These are phyloP conservation scores for Manis javanica DNA, from an alignment of 2,797 vertebrate species.

Conservation along the genomic window DNA sequence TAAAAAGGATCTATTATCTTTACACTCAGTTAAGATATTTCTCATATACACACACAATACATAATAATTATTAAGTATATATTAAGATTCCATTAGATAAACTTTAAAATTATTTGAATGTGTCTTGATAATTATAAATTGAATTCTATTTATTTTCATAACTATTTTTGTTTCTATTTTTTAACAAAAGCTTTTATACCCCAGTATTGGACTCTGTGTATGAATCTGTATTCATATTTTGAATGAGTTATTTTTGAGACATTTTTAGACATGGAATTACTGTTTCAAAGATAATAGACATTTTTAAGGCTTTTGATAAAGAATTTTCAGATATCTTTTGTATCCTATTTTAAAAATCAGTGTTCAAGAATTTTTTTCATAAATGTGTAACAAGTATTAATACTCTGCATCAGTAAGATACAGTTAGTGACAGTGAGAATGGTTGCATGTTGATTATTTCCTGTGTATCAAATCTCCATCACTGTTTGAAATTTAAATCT, in stretches of 20 bases:
- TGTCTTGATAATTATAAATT: conserved; percentile 21
- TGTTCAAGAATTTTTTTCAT: background rate
- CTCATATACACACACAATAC: background rate
- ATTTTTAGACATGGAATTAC: conserved; percentile 9
- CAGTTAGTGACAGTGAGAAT: background rate
- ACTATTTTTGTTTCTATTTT: background rate
- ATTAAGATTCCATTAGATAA: background rate
- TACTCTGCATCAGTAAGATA: background rate
- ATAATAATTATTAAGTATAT: background rate
- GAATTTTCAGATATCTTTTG: conserved; percentile 25
- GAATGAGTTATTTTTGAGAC: conserved; percentile 10
- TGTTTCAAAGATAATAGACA: background rate
- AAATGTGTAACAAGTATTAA: background rate
- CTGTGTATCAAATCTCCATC: background rate
- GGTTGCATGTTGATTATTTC: conserved; percentile 30
- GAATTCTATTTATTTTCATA: conserved; percentile 29
- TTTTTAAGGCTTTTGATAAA: conserved; percentile 38
- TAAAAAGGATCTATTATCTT: conserved; percentile 1
- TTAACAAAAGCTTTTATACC: background rate
- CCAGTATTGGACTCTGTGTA: background rate
- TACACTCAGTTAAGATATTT: background rate
- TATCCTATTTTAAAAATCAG: conserved; percentile 19
- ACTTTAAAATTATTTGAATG: background rate
- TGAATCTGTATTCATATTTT: background rate
- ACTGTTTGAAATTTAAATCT: background rate